These are phyloP conservation scores for Misgurnus anguillicaudatus DNA, from an alignment of 2,113 vertebrate species.

Conservation along the genomic window DNA sequence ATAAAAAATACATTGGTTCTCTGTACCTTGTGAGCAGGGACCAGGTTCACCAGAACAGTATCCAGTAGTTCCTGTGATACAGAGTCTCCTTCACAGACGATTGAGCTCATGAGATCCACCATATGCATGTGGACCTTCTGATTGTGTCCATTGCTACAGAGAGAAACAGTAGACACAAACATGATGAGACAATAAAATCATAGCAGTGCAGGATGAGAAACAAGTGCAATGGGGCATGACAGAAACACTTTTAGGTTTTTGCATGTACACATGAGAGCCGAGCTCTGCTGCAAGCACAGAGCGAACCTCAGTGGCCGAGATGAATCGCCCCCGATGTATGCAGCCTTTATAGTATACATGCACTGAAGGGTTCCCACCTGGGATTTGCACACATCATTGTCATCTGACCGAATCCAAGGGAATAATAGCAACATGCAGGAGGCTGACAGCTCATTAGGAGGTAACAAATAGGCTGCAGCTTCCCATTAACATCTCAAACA, in stretches of 20 bases:
- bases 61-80: conserved; percentile 98
- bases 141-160: conserved; percentile 94
- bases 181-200: neutral
- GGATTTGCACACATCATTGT: conserved; percentile 23
- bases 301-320: conserved; percentile 25
- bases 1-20: neutral
- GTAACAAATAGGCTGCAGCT: conserved; percentile 47
- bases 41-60: conserved; percentile 95
- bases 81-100: conserved; percentile 96
- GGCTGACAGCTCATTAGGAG: conserved; percentile 45
- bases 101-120: conserved; percentile 99
- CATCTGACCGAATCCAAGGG: conserved; percentile 21
- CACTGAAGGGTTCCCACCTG: conserved; percentile 38
- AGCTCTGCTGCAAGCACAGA: conserved; percentile 4
- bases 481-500: conserved; percentile 41
- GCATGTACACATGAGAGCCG: conserved; percentile 38
- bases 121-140: conserved; percentile 99
- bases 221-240: neutral
- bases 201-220: neutral
- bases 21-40: conserved; percentile 96
- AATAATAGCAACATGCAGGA: conserved; percentile 16
- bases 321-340: conserved; percentile 19
- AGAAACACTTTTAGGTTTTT: neutral
- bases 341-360: conserved; percentile 26
- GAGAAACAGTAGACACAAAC: conserved; percentile 43